phyloP scores from a whole-genome alignment of 2,113 vertebrate species.

The Serranochromis macrocephalus region DNA sequence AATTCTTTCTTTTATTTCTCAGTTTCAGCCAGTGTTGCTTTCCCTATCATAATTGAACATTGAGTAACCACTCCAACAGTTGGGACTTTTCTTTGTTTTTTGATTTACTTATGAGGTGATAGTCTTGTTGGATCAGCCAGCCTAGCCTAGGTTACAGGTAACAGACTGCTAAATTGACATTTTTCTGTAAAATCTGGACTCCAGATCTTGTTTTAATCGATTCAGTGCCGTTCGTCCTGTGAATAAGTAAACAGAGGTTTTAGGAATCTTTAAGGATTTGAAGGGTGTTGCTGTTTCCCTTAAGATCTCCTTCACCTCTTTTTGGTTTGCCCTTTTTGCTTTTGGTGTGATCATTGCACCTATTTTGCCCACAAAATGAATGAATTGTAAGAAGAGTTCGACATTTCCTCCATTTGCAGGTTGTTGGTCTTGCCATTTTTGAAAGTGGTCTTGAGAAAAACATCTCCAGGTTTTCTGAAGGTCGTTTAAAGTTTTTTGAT shows the following conservation, averaged over 20 bases:
- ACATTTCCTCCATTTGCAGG: not conserved
- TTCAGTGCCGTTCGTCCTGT: not conserved
- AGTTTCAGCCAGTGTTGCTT: not conserved
- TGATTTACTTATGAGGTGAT: not conserved
- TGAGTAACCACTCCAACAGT: not conserved
- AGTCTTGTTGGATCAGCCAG: not conserved
- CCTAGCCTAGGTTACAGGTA: not conserved
- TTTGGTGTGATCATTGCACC: not conserved
- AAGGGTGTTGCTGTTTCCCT: not conserved
- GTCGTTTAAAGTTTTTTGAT: not conserved
- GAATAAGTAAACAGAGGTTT: not conserved
- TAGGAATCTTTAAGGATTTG: not conserved
- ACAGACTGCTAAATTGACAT: not conserved
- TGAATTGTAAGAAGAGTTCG: not conserved
- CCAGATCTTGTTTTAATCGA: not conserved
- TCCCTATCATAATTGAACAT: not conserved
- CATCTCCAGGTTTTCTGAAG: not conserved
- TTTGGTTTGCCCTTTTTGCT: not conserved
- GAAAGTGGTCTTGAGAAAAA: not conserved
- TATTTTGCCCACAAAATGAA: not conserved
- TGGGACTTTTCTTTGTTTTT: not conserved
- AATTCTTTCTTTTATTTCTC: not conserved
- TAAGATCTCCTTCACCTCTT: not conserved
- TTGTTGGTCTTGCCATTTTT: not conserved
- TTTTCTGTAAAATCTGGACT: not conserved